Conservation (phyloP, 2,797 vertebrate genomes). For the Neopelma chrysocephalum region DNA sequence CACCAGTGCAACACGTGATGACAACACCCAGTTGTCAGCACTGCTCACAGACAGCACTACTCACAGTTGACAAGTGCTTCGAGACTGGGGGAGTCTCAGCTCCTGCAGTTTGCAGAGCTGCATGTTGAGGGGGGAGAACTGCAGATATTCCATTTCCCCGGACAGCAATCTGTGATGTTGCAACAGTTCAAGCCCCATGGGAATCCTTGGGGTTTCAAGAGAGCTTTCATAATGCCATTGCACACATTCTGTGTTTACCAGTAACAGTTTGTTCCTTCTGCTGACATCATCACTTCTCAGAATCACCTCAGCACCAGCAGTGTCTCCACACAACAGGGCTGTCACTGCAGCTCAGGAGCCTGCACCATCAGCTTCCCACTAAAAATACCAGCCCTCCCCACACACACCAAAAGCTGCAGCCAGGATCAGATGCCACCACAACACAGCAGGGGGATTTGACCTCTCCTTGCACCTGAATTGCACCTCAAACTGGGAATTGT, state of each 20-base stretch:
- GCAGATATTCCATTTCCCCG: background rate
- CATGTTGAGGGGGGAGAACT: background rate
- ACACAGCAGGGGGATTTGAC: background rate
- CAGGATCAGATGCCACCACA: background rate
- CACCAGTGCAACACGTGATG: rapidly evolving
- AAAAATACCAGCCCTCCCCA: background rate
- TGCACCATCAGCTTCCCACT: background rate
- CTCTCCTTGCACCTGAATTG: background rate
- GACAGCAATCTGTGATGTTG: rapidly evolving
- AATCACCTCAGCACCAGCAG: background rate
- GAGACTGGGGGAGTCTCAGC: rapidly evolving
- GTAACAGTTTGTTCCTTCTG: background rate
- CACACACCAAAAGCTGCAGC: background rate
- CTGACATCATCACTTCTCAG: background rate
- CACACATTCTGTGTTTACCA: background rate
- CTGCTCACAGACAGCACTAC: background rate
- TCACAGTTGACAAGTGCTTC: background rate
- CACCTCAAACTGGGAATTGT: background rate
- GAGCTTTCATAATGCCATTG: background rate
- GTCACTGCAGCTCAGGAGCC: background rate
- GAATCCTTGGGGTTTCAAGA: background rate
- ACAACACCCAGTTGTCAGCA: background rate
- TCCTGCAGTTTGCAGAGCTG: background rate
- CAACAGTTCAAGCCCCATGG: background rate
- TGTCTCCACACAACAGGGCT: background rate